Conservation (phyloP, 2,888 invertebrate genomes). For the Ochropacha duplaris region DNA sequence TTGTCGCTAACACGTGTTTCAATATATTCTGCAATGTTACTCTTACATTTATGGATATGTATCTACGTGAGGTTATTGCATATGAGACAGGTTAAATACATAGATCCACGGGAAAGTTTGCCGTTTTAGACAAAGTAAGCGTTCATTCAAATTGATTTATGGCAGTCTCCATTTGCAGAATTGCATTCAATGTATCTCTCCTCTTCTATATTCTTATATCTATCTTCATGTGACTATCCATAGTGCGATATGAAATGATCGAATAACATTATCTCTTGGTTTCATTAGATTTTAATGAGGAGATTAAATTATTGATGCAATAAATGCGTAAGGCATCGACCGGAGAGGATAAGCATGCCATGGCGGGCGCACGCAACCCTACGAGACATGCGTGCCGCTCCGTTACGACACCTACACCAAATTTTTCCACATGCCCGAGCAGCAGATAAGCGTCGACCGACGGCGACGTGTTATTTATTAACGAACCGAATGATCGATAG, state of each 20-base stretch:
- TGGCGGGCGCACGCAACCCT: slow-evolving; percentile 69
- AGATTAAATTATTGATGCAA: slow-evolving; percentile 64
- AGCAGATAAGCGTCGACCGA: slow-evolving; percentile 79
- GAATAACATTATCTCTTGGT: slow-evolving; percentile 16
- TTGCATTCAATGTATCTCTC: background rate
- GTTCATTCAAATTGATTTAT: slow-evolving; percentile 1
- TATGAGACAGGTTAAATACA: slow-evolving; percentile 57
- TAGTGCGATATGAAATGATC: slow-evolving; percentile 11
- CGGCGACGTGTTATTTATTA: slow-evolving; percentile 82
- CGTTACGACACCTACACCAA: slow-evolving; percentile 82
- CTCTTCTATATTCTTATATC: too few species aligned
- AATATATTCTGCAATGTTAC: slow-evolving; percentile 57
- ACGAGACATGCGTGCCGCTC: slow-evolving; percentile 76
- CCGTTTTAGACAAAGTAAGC: slow-evolving; percentile 26
- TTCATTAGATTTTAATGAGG: slow-evolving; percentile 63
- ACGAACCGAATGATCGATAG: slow-evolving; percentile 84
- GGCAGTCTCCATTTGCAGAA: slow-evolving; percentile 17
- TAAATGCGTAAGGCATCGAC: slow-evolving; percentile 59
- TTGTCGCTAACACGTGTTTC: slow-evolving; percentile 56
- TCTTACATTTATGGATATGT: slow-evolving; percentile 58
- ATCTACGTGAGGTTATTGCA: slow-evolving; percentile 62
- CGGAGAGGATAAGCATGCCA: slow-evolving; percentile 62
- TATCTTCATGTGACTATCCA: too few species aligned
- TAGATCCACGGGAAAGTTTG: slow-evolving; percentile 53
- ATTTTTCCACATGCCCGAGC: slow-evolving; percentile 82